phyloP scores from a whole-genome alignment of 2,797 vertebrate genomes.

The Lemur catta region DNA sequence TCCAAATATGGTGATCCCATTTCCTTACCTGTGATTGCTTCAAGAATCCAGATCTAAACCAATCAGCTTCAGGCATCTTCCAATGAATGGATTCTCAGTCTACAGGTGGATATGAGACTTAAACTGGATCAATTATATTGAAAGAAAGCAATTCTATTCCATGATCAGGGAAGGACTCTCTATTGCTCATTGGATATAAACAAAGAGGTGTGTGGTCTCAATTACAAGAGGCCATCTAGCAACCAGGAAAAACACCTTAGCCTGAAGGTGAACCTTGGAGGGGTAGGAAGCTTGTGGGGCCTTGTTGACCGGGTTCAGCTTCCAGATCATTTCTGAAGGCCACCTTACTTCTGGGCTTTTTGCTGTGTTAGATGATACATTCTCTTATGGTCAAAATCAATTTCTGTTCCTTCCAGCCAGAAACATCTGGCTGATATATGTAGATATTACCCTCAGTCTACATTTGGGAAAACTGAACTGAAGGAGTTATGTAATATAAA shows the following conservation, averaged over 20 bases:
- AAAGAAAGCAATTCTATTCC: neutral
- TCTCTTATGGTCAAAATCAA: neutral
- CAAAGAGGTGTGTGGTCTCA: neutral
- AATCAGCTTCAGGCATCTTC: neutral
- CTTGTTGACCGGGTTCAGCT: neutral
- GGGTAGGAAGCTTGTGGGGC: neutral
- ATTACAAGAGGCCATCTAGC: neutral
- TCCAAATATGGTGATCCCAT: neutral
- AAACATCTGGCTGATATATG: neutral
- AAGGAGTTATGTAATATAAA: neutral
- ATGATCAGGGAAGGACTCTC: fast-evolving
- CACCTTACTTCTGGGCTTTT: neutral
- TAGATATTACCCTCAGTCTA: neutral
- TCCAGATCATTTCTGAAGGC: neutral
- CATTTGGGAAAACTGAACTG: neutral
- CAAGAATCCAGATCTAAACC: neutral
- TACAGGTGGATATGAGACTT: neutral
- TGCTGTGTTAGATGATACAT: neutral
- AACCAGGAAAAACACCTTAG: neutral
- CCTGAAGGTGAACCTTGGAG: neutral
- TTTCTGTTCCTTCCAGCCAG: neutral
- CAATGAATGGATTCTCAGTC: neutral
- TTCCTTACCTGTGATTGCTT: neutral
- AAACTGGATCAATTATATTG: neutral
- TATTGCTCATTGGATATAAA: neutral